Conservation (phyloP, 2,797 vertebrate species). For the Pelochelys cantorii region DNA sequence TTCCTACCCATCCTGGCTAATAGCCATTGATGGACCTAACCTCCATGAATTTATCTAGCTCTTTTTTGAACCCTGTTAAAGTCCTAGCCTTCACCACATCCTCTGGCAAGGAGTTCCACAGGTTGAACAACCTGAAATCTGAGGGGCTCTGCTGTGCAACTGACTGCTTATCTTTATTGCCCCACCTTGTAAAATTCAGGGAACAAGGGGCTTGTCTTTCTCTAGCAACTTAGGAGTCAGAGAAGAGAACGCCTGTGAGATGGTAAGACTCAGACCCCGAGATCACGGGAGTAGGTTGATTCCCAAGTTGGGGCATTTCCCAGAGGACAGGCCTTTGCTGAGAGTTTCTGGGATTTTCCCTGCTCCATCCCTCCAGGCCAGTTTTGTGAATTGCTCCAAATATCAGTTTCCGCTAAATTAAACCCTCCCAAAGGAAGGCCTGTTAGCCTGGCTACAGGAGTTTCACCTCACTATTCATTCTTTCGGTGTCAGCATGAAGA, state of each 20-base stretch:
- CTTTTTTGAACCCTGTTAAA: too few species aligned
- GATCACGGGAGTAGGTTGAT: background rate
- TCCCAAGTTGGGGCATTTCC: background rate
- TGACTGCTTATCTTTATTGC: background rate
- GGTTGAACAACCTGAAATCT: background rate
- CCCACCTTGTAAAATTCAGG: background rate
- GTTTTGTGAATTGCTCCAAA: conserved; percentile 17
- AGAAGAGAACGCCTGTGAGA: background rate
- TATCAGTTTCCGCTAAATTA: conserved; percentile 44
- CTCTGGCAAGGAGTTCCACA: background rate
- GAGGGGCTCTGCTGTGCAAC: background rate
- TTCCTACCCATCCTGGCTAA: too few species aligned
- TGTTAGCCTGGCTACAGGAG: conserved; percentile 36
- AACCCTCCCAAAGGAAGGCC: conserved; percentile 28
- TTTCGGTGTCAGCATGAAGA: conserved; percentile 29
- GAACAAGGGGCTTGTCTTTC: background rate
- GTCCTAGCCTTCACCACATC: too few species aligned
- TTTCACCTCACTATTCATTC: conserved; percentile 23
- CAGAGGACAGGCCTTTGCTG: conserved; percentile 1
- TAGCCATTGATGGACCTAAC: too few species aligned
- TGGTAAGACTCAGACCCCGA: background rate
- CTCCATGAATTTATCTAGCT: too few species aligned
- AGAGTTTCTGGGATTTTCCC: conserved; percentile 24
- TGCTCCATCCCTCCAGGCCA: conserved; percentile 3
- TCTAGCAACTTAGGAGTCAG: background rate